Conservation (phyloP, 2,113 vertebrate genomes). For the Engraulis encrasicolus region DNA sequence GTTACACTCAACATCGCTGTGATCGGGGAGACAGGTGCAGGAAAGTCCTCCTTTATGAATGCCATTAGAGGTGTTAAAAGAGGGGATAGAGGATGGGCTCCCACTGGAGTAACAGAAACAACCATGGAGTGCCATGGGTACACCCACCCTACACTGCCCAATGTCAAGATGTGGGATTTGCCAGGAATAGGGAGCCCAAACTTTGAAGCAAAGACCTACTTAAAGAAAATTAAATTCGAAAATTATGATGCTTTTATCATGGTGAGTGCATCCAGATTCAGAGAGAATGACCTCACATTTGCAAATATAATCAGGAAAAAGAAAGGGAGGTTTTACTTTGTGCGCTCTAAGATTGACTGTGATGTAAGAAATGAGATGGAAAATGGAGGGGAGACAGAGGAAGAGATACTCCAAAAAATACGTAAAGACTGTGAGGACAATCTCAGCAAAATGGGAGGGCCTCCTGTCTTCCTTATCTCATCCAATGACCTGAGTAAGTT, state of each 20-base stretch:
- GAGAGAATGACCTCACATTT: neutral
- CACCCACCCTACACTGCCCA: neutral
- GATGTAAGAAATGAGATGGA: neutral
- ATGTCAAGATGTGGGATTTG: neutral
- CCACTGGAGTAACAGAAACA: no score
- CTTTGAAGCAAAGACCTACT: neutral
- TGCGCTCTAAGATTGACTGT: neutral
- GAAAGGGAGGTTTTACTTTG: no score
- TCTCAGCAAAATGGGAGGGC: neutral
- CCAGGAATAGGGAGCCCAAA: neutral
- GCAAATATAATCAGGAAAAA: neutral
- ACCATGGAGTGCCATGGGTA: neutral
- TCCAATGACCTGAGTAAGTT: neutral
- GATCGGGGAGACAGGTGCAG: neutral
- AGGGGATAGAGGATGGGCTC: neutral
- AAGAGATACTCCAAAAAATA: neutral
- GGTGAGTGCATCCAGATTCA: neutral
- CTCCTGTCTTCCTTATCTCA: neutral
- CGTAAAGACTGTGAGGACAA: no score
- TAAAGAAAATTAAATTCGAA: neutral
- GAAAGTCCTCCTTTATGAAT: no score
- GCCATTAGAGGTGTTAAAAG: neutral
- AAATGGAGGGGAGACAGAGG: neutral
- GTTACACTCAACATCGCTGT: neutral
- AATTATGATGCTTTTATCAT: neutral